phyloP scores from a whole-genome alignment of 2,888 invertebrate genomes.

The Cantharis flavilabris region DNA sequence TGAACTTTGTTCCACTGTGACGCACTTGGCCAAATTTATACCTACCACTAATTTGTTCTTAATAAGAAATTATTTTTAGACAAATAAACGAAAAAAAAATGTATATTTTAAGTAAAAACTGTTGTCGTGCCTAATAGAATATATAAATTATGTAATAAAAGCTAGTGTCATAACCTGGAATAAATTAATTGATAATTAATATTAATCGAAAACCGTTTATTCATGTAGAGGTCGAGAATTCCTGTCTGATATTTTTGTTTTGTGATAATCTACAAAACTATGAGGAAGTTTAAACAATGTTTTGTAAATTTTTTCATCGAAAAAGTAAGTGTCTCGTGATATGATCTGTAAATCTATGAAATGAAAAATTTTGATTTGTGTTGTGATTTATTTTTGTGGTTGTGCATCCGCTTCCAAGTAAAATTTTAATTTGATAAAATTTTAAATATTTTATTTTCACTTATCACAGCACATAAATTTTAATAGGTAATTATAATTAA shows the following conservation, averaged over 20 bases:
- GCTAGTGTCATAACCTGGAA: not conserved
- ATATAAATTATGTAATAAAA: not conserved
- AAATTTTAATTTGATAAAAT: not conserved
- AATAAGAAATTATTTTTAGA: not conserved
- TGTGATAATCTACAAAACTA: not conserved
- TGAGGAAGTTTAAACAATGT: not conserved
- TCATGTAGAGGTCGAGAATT: not conserved
- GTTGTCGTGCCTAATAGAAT: not conserved
- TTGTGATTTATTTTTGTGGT: not conserved
- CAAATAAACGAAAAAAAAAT: not conserved
- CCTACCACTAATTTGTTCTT: not conserved
- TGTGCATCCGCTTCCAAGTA: not conserved
- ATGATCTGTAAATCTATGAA: not conserved
- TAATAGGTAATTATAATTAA: not conserved
- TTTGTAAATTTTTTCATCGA: not conserved
- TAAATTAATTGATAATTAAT: conserved; percentile 2
- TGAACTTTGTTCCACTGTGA: not conserved
- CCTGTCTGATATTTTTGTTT: not conserved
- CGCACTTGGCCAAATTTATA: not conserved
- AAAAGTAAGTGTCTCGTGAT: not conserved
- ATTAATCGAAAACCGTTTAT: not conserved
- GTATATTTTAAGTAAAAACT: not conserved
- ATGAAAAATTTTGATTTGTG: not conserved
- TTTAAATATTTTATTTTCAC: not conserved
- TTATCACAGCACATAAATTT: not conserved